Evolutionary conservation across 2,888 invertebrate genomes (phyloP).

Genomic region (Metellina segmentata): DNA sequence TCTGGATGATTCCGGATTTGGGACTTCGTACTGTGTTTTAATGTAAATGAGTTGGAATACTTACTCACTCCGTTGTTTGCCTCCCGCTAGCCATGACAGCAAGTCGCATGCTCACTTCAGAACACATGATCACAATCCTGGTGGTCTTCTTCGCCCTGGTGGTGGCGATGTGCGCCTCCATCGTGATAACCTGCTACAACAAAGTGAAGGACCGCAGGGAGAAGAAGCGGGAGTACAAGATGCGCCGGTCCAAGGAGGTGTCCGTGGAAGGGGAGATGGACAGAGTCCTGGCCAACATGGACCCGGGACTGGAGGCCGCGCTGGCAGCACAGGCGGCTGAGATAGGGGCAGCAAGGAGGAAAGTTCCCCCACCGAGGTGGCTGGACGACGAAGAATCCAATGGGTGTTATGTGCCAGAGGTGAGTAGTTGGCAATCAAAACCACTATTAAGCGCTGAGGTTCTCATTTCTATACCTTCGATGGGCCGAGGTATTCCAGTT

Average conservation of each 20-base stretch:
- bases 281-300: slow-evolving; percentile 64
- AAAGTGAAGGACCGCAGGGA: slow-evolving; percentile 86
- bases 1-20: too few species aligned
- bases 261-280: slow-evolving; percentile 77
- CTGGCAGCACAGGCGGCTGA: slow-evolving; percentile 76
- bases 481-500: too few species aligned
- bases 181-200: slow-evolving; percentile 92
- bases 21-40: too few species aligned
- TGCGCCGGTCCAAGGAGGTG: slow-evolving; percentile 78
- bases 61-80: too few species aligned
- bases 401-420: slow-evolving; percentile 78
- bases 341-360: slow-evolving; percentile 72
- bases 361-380: slow-evolving; percentile 59
- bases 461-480: neutral
- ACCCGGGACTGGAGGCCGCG: slow-evolving; percentile 77
- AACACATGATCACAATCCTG: slow-evolving; percentile 90
- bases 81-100: slow-evolving; percentile 65
- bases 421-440: neutral
- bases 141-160: slow-evolving; percentile 93
- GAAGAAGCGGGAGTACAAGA: slow-evolving; percentile 78
- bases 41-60: too few species aligned
- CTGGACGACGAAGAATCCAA: slow-evolving; percentile 73
- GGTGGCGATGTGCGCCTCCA: slow-evolving; percentile 92
- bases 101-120: slow-evolving; percentile 78
- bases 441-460: too few species aligned